Conservation (phyloP, 2,113 vertebrate genomes). For the Sarotherodon lohbergeri region DNA sequence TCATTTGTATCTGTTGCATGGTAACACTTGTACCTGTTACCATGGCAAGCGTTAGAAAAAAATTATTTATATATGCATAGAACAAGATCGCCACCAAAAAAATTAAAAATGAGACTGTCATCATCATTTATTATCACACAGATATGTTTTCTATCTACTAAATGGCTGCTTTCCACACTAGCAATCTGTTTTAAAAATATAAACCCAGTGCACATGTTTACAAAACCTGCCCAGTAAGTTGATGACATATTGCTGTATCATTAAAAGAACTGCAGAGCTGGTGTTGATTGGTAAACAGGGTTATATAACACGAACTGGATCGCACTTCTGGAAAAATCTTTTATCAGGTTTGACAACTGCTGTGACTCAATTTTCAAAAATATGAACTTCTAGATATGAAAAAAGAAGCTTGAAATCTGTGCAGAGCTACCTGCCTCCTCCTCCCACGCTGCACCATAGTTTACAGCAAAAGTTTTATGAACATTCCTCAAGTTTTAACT, state of each 20-base stretch:
- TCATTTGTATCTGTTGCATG: slow-evolving; percentile 20
- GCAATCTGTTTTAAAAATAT: background rate
- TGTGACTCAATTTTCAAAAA: slow-evolving; percentile 25
- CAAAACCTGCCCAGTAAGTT: background rate
- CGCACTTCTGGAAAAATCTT: slow-evolving; percentile 4
- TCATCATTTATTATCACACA: background rate
- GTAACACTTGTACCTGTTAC: slow-evolving; percentile 8
- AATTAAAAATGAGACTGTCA: rapidly evolving
- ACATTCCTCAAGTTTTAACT: slow-evolving; percentile 15
- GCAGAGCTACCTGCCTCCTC: background rate
- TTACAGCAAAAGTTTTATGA: background rate
- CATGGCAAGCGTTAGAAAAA: background rate
- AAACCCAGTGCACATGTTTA: background rate
- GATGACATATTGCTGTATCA: background rate
- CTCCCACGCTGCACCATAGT: slow-evolving; percentile 4
- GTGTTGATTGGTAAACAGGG: background rate
- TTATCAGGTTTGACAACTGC: slow-evolving; percentile 13
- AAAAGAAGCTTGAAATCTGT: background rate
- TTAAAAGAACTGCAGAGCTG: background rate
- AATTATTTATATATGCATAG: background rate
- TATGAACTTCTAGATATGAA: background rate
- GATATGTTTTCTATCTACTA: background rate
- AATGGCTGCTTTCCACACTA: background rate
- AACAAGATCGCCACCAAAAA: background rate
- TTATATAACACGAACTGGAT: slow-evolving; percentile 4